A percentile compares a stretch with the other conserved stretches of the same genome.
Conservation (phyloP, 1,140 invertebrate species). For the Rhysida immarginata region DNA sequence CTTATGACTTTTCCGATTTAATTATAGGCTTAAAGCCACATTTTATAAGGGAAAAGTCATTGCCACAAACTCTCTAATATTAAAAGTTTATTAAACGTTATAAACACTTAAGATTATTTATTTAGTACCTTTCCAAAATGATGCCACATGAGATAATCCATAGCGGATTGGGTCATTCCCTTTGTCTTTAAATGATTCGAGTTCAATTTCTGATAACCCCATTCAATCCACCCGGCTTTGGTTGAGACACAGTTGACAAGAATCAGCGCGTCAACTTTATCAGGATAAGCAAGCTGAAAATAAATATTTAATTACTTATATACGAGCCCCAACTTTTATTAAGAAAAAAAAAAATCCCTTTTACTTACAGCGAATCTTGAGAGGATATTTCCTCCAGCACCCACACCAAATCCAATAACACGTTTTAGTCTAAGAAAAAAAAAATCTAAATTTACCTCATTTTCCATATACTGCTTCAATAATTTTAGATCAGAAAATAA, state of each 20-base stretch:
- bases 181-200: slow-evolving; percentile 67
- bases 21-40: too few relatives aligned
- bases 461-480: too few relatives aligned
- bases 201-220: slow-evolving; percentile 97
- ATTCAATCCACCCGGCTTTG: slow-evolving; percentile 94
- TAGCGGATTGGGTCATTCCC: slow-evolving; percentile 87
- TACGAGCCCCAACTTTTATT: too few relatives aligned
- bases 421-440: slow-evolving; percentile 60
- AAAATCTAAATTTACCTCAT: slow-evolving; percentile 12
- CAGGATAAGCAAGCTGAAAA: slow-evolving; percentile 50
- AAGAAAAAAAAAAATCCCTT: too few relatives aligned
- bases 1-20: too few relatives aligned
- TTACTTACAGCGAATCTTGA: slow-evolving; percentile 57
- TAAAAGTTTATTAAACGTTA: too few relatives aligned
- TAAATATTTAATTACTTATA: too few relatives aligned
- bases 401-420: slow-evolving; percentile 92
- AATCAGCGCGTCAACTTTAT: slow-evolving; percentile 66
- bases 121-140: slow-evolving; percentile 94
- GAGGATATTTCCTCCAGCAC: slow-evolving; percentile 90
- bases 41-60: too few relatives aligned
- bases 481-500: too few relatives aligned
- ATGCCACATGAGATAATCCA: slow-evolving; percentile 99
- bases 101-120: too few relatives aligned
- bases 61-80: too few relatives aligned
- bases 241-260: slow-evolving; percentile 88